Evolutionary conservation across 2,888 invertebrate species (phyloP).

Genomic region (Spisula solida): DNA sequence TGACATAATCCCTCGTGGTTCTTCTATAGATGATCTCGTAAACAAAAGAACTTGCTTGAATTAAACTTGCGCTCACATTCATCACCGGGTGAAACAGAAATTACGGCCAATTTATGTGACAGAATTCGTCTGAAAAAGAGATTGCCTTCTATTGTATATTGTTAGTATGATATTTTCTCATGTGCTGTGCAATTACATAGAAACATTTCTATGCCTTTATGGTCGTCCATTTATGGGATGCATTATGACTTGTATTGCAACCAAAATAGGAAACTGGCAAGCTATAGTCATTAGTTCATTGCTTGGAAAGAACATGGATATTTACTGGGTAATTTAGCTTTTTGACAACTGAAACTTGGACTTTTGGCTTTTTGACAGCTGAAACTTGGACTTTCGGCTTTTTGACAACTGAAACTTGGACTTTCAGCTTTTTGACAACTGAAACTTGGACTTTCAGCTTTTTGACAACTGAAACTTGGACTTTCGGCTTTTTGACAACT

Average conservation of each 20-base stretch:
- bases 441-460: too few relatives aligned
- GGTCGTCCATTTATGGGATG: not conserved
- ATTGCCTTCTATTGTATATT: conserved; percentile 30
- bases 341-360: too few relatives aligned
- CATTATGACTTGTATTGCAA: not conserved
- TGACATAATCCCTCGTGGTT: conserved; percentile 55
- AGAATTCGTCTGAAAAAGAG: conserved; percentile 32
- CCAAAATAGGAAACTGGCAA: not conserved
- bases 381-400: too few relatives aligned
- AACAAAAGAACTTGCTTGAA: conserved; percentile 57
- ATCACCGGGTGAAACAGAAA: conserved; percentile 42
- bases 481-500: too few relatives aligned
- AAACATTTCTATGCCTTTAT: not conserved
- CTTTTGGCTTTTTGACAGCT: too few relatives aligned
- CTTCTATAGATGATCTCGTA: conserved; percentile 47
- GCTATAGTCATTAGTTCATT: not conserved
- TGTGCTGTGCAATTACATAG: conserved; percentile 17
- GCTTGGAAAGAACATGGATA: not conserved
- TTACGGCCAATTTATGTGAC: conserved; percentile 53
- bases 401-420: too few relatives aligned
- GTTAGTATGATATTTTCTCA: conserved; percentile 23
- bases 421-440: too few relatives aligned
- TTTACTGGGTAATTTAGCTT: too few relatives aligned
- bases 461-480: too few relatives aligned
- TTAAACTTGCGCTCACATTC: conserved; percentile 39